Evolutionary conservation across 1,140 invertebrate genomes (phyloP).

Genomic region (Leguminivora glycinivorella): DNA sequence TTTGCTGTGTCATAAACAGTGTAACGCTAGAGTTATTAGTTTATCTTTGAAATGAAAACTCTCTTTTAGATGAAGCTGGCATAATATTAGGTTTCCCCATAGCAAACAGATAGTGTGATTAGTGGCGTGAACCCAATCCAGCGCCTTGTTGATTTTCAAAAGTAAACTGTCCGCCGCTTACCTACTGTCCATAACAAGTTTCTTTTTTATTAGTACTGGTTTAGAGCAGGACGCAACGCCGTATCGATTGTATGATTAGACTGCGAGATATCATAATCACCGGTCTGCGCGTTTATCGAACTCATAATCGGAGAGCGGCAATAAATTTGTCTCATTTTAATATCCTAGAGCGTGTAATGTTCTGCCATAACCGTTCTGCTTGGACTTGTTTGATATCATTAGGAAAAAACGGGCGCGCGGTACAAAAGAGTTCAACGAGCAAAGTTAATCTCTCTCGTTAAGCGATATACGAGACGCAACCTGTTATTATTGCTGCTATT

Average conservation of each 20-base stretch:
- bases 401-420: constrained; percentile 43
- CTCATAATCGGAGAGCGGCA: constrained; percentile 71
- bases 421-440: constrained; percentile 71
- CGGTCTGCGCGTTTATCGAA: constrained; percentile 75
- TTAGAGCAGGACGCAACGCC: constrained; percentile 66
- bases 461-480: constrained; percentile 46
- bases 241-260: constrained; percentile 74
- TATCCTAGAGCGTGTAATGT: constrained; percentile 71
- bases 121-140: constrained; percentile 36
- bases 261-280: constrained; percentile 77
- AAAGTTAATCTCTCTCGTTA: constrained; percentile 50
- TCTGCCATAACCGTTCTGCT: constrained; percentile 59
- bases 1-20: no score
- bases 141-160: constrained; percentile 74
- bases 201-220: constrained; percentile 77
- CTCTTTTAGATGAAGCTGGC: background rate
- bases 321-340: constrained; percentile 79
- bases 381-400: constrained; percentile 57
- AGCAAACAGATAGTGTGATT: background rate
- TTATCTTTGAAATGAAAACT: no score
- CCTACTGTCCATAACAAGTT: constrained; percentile 62
- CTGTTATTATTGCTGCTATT: constrained; percentile 57
- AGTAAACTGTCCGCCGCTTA: constrained; percentile 67
- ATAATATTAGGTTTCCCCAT: background rate
- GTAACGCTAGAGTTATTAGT: no score